Percentiles rank a stretch among this genome's conserved stretches.
Conservation (phyloP, 2,888 invertebrate species). For the Trypoxylon attenuatum region DNA sequence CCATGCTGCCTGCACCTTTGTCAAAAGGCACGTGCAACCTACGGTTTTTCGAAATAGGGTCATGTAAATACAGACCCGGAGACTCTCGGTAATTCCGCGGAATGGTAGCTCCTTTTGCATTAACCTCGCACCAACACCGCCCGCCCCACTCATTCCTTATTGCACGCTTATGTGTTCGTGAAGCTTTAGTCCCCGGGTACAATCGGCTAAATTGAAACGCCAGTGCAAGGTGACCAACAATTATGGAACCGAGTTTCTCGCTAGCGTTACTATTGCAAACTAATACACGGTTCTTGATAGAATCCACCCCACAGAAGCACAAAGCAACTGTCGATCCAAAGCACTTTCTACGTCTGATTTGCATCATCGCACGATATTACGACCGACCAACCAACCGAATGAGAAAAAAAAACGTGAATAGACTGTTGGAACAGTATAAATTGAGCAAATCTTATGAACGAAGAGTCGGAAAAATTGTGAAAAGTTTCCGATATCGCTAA, state of each 20-base stretch:
- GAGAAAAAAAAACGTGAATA: no score
- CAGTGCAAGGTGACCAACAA: not conserved
- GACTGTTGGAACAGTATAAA: no score
- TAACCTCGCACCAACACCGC: conserved; percentile 6
- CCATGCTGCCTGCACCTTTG: not conserved
- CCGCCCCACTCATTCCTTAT: conserved; percentile 12
- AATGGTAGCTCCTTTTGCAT: conserved; percentile 17
- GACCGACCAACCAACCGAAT: no score
- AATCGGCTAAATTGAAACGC: conserved; percentile 3
- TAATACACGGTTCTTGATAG: no score
- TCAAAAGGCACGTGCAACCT: not conserved
- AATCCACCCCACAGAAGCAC: no score
- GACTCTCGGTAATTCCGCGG: conserved; percentile 18
- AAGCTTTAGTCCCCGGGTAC: conserved; percentile 4
- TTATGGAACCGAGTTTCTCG: no score
- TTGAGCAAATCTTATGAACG: no score
- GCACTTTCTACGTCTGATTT: no score
- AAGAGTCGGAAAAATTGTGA: no score
- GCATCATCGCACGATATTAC: no score
- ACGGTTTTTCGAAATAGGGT: conserved; percentile 24
- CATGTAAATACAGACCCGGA: conserved; percentile 14
- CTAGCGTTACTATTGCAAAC: no score
- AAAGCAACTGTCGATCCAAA: no score
- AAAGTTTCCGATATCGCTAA: not conserved
- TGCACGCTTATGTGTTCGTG: conserved; percentile 11